Evolutionary conservation across 2,888 invertebrate genomes (phyloP).

Genomic region (Aradus depressus): DNA sequence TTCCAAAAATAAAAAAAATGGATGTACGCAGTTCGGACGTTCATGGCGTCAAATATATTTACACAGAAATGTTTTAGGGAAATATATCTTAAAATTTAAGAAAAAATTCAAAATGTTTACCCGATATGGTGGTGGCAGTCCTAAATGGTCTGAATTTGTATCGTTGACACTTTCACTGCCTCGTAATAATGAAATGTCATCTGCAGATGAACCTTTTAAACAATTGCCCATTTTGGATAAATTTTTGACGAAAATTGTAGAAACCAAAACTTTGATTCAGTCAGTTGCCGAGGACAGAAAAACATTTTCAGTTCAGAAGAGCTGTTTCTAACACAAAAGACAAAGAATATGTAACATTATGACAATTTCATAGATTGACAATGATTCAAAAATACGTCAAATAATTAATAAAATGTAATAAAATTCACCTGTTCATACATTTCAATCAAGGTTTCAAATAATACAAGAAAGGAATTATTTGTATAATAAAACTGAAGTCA

Average conservation of each 20-base stretch:
- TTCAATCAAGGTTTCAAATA: not conserved
- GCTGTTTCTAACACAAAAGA: too few species aligned
- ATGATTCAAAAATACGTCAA: too few species aligned
- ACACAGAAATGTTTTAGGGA: not conserved
- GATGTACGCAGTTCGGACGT: too few species aligned
- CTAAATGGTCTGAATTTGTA: slow-evolving; percentile 45
- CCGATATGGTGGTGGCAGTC: slow-evolving; percentile 46
- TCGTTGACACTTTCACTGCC: slow-evolving; percentile 47
- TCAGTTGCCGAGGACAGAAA: not conserved
- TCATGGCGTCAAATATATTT: not conserved
- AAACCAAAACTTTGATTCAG: not conserved
- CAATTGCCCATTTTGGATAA: slow-evolving; percentile 54
- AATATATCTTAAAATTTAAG: not conserved
- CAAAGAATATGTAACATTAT: too few species aligned
- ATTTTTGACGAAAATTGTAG: slow-evolving; percentile 1
- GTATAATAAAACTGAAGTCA: slow-evolving; percentile 13
- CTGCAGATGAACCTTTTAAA: slow-evolving; percentile 51
- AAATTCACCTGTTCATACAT: not conserved
- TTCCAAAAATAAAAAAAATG: too few species aligned
- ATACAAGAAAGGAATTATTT: not conserved
- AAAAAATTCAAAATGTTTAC: slow-evolving; percentile 35
- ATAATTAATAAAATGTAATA: too few species aligned
- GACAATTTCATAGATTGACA: too few species aligned
- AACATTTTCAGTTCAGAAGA: not conserved
- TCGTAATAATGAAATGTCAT: slow-evolving; percentile 51